Percentiles rank a stretch among this genome's conserved stretches.
Conservation (phyloP, 2,888 invertebrate genomes). For the Sisyra nigra region DNA sequence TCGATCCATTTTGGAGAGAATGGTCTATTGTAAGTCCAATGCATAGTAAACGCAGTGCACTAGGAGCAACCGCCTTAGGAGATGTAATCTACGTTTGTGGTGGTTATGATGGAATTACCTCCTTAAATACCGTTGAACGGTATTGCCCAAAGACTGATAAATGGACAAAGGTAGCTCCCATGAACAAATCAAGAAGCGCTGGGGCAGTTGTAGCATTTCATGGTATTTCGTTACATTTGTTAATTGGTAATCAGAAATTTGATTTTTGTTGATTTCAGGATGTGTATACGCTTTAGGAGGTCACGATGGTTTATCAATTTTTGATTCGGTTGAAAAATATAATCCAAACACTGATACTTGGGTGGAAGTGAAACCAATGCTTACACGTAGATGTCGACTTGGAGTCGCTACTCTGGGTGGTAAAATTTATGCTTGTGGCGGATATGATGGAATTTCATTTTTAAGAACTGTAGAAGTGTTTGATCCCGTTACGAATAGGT, state of each 20-base stretch:
- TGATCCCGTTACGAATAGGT: slow-evolving; percentile 53
- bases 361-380: slow-evolving; percentile 62
- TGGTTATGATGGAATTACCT: slow-evolving; percentile 73
- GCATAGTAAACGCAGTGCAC: slow-evolving; percentile 65
- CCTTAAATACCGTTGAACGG: slow-evolving; percentile 66
- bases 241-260: not conserved
- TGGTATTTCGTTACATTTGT: slow-evolving; percentile 18
- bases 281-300: slow-evolving; percentile 72
- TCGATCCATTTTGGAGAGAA: slow-evolving; percentile 50
- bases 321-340: slow-evolving; percentile 71
- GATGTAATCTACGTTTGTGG: slow-evolving; percentile 71
- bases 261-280: slow-evolving; percentile 31
- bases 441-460: slow-evolving; percentile 74
- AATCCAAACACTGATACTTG: slow-evolving; percentile 58
- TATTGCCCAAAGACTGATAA: slow-evolving; percentile 57
- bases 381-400: slow-evolving; percentile 56
- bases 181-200: slow-evolving; percentile 42
- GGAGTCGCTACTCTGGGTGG: slow-evolving; percentile 69
- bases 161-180: slow-evolving; percentile 57
- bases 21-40: slow-evolving; percentile 68
- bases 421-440: slow-evolving; percentile 69
- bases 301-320: slow-evolving; percentile 76
- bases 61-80: slow-evolving; percentile 65
- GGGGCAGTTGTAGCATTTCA: slow-evolving; percentile 28
- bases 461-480: slow-evolving; percentile 68